Base-by-base conservation (phyloP, 2,797 vertebrate species). In the Enteromius treurensis region DNA sequence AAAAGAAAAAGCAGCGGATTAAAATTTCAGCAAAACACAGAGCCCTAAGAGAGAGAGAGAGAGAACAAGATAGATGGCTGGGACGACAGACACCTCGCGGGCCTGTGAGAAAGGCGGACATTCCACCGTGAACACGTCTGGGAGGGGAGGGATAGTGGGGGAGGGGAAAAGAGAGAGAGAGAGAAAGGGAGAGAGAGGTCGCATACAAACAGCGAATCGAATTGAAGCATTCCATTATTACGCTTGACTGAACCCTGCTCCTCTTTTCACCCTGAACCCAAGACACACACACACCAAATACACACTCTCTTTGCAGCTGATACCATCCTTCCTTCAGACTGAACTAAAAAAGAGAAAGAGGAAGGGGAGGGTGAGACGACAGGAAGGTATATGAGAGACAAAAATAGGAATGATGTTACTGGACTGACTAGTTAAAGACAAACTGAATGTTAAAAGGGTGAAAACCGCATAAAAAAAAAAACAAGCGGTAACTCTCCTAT, bases 151-250 rank as follows among this genome's bases (percentile, higher is more conserved):
- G 67, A 73, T 17, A 58, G 77, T 23, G n/a, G 26, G 74, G 73
- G 82, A 73, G 79, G 42, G 67, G 0, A 7, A 5, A 17, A 70
- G 37, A 62, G 32, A 29, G 60, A 70, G 74, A 65, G 26, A 62
- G 64, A 49, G 77, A 77, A 26, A 29, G 51, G 6, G 74, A 73
- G 40, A 93, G 86, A 90, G 92, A 93, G 93, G 93, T 91, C 91
- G 90, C 92, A 93, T 93, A 94, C 91, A 95, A 93, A 93, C 91
- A 90, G 77, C 89, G 92, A 93, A 94, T 93, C 90, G 94, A 94
- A 95, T 93, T 92, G 93, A 93, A 93, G 92, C 90, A 92, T 92
- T 94, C 94, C 93, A 95, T 95, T 94, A 94, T 92, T 92, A 89
- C 86, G 86, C 90, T 89, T 68, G 64, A 75, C n/a, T 76, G 75